Conservation (phyloP, 2,113 vertebrate species). For the Siniperca chuatsi region DNA sequence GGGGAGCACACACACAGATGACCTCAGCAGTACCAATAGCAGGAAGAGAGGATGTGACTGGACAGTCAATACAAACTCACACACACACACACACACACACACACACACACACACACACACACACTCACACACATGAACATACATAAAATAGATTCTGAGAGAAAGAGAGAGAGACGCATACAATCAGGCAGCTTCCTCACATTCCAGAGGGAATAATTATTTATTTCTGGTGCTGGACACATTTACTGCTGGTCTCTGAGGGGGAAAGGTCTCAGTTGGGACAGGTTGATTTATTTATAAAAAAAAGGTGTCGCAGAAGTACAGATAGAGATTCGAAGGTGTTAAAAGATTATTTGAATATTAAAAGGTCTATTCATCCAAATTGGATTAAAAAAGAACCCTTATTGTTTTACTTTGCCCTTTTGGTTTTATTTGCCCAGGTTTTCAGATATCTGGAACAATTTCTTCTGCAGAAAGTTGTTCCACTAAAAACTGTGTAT, state of each 20-base stretch:
- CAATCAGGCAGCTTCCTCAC: constrained; percentile 22
- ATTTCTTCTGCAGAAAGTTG: background rate
- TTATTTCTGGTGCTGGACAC: constrained; percentile 36
- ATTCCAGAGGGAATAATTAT: constrained; percentile 60
- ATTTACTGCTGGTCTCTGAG: constrained; percentile 43
- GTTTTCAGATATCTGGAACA: background rate
- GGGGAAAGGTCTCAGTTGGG: constrained; percentile 12
- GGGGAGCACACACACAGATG: constrained; percentile 55
- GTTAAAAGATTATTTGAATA: background rate
- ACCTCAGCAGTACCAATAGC: constrained; percentile 55
- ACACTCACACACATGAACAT: background rate
- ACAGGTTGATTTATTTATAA: constrained; percentile 33
- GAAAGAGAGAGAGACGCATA: background rate
- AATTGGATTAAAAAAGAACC: background rate
- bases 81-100: background rate
- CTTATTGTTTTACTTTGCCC: background rate
- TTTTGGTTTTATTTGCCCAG: background rate
- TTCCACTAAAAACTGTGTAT: background rate
- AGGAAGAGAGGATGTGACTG: constrained; percentile 61
- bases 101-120: background rate
- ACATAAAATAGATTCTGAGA: background rate
- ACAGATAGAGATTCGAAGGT: background rate
- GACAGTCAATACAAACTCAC: constrained; percentile 52
- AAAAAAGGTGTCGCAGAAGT: background rate
- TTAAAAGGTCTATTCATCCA: background rate